Evolutionary conservation across 2,888 invertebrate species (phyloP).

Genomic region (Polydesmus complanatus): DNA sequence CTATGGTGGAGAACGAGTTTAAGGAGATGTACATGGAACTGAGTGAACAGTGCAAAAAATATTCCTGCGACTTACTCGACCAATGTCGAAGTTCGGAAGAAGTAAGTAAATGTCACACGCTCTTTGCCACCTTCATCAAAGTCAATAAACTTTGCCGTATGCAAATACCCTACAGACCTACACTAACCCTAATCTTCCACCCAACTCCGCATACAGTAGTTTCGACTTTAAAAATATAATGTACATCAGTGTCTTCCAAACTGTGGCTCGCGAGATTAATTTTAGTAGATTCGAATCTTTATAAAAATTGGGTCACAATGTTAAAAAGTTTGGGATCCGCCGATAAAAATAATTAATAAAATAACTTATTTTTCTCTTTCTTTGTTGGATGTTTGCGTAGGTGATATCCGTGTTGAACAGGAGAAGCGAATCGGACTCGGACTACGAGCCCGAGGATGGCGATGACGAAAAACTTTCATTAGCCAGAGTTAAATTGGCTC

Average conservation of each 20-base stretch:
- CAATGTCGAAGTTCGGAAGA: slow-evolving; percentile 42
- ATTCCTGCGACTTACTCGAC: slow-evolving; percentile 39
- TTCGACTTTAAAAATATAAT: no score
- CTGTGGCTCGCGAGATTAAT: no score
- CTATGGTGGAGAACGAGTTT: slow-evolving; percentile 39
- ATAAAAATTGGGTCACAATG: no score
- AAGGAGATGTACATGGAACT: slow-evolving; percentile 37
- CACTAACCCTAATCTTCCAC: no score
- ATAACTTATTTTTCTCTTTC: neutral
- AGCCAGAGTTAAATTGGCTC: slow-evolving; percentile 38
- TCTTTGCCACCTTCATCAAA: no score
- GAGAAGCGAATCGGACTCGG: slow-evolving; percentile 25
- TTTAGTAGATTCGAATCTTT: no score
- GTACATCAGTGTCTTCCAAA: no score
- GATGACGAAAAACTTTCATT: slow-evolving; percentile 31
- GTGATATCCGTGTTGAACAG: slow-evolving; percentile 39
- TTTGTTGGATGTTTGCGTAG: slow-evolving; percentile 11
- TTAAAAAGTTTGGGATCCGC: no score
- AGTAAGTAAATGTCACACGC: slow-evolving; percentile 23
- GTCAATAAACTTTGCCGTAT: no score
- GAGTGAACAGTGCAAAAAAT: slow-evolving; percentile 39
- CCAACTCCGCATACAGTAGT: no score
- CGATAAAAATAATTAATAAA: no score
- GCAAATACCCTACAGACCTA: no score
- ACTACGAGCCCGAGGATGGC: slow-evolving; percentile 25